Evolutionary conservation across 2,797 vertebrate species (phyloP).

Genomic region (Sebastes aleutianus): DNA sequence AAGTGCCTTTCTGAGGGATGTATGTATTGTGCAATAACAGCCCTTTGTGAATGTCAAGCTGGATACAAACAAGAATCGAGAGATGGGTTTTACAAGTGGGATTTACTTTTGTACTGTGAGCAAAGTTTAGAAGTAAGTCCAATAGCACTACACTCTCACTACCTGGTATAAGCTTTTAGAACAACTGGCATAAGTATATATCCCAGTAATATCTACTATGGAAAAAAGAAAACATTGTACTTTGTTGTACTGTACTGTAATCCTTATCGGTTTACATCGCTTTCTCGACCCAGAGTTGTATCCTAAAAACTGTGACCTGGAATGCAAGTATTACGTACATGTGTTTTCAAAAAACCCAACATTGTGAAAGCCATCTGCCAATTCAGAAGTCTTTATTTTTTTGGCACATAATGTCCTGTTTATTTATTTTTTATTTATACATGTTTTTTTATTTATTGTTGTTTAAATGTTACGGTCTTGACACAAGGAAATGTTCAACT

Average conservation of each 20-base stretch:
- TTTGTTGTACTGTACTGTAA: conserved; percentile 78
- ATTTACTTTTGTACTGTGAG: conserved; percentile 67
- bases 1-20: conserved; percentile 86
- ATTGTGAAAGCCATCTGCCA: conserved; percentile 82
- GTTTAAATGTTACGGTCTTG: conserved; percentile 79
- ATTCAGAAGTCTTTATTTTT: conserved; percentile 79
- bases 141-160: conserved; percentile 80
- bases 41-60: conserved; percentile 79
- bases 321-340: conserved; percentile 81
- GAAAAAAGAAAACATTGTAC: conserved; percentile 70
- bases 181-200: conserved; percentile 77
- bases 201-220: conserved; percentile 73
- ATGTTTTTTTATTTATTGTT: conserved; percentile 85
- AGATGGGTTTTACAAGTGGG: conserved; percentile 63
- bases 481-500: conserved; percentile 79
- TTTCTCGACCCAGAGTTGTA: conserved; percentile 77
- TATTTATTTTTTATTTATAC: conserved; percentile 86
- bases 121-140: conserved; percentile 66
- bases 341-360: conserved; percentile 76
- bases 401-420: conserved; percentile 81
- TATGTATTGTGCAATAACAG: conserved; percentile 85
- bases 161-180: conserved; percentile 84
- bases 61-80: conserved; percentile 66
- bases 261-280: conserved; percentile 80
- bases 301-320: conserved; percentile 85